phyloP scores from a whole-genome alignment of 2,797 vertebrate species.

The Gadopsis bispinosus region DNA sequence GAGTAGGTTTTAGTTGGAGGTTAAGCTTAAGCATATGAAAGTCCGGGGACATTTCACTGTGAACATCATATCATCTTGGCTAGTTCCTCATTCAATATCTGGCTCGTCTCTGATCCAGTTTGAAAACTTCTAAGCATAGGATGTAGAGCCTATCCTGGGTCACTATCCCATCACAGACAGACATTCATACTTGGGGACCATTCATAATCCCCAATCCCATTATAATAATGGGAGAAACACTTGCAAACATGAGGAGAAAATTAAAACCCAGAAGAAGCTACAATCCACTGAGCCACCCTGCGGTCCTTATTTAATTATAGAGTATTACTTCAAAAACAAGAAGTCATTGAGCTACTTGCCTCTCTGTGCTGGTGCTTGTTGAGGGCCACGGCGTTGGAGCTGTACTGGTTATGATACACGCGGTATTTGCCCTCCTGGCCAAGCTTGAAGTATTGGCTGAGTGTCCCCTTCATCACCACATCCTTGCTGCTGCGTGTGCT shows the following conservation, averaged over 20 bases:
- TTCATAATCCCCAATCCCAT: background rate
- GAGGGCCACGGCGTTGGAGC: conserved; percentile 92
- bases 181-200: background rate
- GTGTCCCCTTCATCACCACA: conserved; percentile 91
- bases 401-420: conserved; percentile 98
- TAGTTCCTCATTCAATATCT: background rate
- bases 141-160: background rate
- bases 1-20: background rate
- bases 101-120: background rate
- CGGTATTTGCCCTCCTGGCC: conserved; percentile 98
- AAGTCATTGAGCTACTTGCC: conserved; percentile 44
- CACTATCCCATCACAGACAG: background rate
- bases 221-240: background rate
- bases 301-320: background rate
- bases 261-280: background rate
- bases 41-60: background rate
- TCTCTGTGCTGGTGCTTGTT: conserved; percentile 99
- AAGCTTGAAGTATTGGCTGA: conserved; percentile 93
- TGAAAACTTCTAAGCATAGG: background rate
- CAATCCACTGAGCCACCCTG: background rate
- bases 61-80: background rate
- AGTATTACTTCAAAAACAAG: background rate
- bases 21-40: background rate
- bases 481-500: conserved; percentile 89
- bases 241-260: background rate